Evolutionary conservation across 2,888 invertebrate genomes (phyloP).

Genomic region (Himalopsyche kuldschensis): DNA sequence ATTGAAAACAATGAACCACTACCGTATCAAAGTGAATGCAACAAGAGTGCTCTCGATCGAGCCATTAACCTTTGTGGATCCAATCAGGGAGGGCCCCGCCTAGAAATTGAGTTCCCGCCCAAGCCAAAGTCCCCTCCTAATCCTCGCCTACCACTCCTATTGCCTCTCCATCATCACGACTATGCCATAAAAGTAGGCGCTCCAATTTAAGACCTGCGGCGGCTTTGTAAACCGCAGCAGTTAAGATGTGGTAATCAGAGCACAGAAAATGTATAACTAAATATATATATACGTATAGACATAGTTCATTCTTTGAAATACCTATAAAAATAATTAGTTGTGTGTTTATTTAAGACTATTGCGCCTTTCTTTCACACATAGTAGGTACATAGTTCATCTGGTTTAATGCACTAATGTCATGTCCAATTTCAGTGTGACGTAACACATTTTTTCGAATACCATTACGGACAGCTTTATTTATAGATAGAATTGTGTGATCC

Average conservation of each 20-base stretch:
- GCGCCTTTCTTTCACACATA: too few relatives aligned
- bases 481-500: too few relatives aligned
- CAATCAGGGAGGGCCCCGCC: neutral
- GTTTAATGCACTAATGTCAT: too few relatives aligned
- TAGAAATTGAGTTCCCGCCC: neutral
- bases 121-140: neutral
- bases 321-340: too few relatives aligned
- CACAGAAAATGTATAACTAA: neutral
- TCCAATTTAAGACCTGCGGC: neutral
- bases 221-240: neutral
- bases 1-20: neutral
- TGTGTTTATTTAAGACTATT: too few relatives aligned
- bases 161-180: neutral
- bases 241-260: neutral
- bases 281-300: neutral
- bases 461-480: too few relatives aligned
- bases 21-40: neutral
- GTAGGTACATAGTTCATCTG: too few relatives aligned
- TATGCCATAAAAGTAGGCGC: neutral
- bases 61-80: neutral
- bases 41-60: neutral
- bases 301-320: neutral
- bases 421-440: too few relatives aligned
- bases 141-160: neutral
- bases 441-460: too few relatives aligned